A percentile compares a stretch with the other conserved stretches of the same genome.
These are phyloP conservation scores for Octomys mimax DNA, from an alignment of 2,797 vertebrate species.

Conservation along the genomic window DNA sequence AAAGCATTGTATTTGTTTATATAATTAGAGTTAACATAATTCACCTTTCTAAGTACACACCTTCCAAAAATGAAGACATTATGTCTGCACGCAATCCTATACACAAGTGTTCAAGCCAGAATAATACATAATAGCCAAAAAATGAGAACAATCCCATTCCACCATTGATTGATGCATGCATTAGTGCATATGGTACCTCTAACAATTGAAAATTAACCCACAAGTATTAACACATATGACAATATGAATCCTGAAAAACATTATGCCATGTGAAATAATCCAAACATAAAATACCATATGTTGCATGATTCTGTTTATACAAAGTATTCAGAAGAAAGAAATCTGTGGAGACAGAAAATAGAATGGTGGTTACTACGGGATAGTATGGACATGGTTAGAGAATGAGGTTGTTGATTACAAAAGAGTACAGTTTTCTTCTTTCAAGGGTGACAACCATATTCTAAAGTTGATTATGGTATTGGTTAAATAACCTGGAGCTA, in stretches of 20 bases:
- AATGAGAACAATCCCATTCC: not conserved
- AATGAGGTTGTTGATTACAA: not conserved
- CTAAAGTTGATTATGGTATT: not conserved
- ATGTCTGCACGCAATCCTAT: not conserved
- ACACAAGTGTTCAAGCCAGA: not conserved
- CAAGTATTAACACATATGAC: not conserved
- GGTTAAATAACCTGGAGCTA: too few species aligned
- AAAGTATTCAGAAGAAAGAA: too few species aligned
- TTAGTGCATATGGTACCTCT: not conserved
- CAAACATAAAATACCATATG: not conserved
- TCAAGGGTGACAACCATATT: not conserved
- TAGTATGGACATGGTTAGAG: not conserved
- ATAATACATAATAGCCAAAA: not conserved
- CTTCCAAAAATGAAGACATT: not conserved
- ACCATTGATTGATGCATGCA: not conserved
- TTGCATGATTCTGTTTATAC: not conserved
- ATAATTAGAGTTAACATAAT: not conserved
- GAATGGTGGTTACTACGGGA: not conserved
- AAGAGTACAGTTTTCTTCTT: not conserved
- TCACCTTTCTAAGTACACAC: not conserved
- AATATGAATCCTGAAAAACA: not conserved
- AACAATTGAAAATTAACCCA: not conserved
- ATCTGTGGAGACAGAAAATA: too few species aligned
- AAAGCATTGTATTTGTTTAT: not conserved
- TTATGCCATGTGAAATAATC: not conserved